These are phyloP conservation scores for Oxystoma pomonae DNA, from an alignment of 2,888 invertebrate species.

Conservation along the genomic window DNA sequence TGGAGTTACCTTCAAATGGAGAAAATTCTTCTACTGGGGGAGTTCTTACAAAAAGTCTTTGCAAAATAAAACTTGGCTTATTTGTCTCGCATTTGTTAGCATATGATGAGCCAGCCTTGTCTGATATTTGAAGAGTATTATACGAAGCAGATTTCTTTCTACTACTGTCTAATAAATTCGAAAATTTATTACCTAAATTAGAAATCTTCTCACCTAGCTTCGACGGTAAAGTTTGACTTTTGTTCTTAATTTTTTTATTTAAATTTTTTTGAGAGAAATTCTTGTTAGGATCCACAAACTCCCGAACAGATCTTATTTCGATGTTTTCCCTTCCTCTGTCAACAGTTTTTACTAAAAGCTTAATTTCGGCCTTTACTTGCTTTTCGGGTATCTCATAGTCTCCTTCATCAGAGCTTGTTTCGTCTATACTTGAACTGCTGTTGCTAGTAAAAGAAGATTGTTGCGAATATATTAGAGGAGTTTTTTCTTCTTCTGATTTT, in stretches of 20 bases:
- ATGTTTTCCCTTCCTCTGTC: conserved; percentile 51
- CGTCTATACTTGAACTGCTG: conserved; percentile 21
- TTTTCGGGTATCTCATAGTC: conserved; percentile 35
- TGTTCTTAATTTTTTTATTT: conserved; percentile 20
- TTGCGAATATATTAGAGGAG: conserved; percentile 8
- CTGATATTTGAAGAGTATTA: conserved; percentile 15
- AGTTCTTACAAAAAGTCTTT: conserved; percentile 40
- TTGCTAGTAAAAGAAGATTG: conserved; percentile 16
- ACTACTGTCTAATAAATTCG: conserved; percentile 30
- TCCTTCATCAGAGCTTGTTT: conserved; percentile 35
- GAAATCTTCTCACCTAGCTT: conserved; percentile 28
- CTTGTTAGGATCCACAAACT: conserved; percentile 37
- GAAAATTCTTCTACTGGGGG: conserved; percentile 27
- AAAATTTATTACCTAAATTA: conserved; percentile 32
- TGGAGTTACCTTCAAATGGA: conserved; percentile 9
- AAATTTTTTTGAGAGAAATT: conserved; percentile 6
- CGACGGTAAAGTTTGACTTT: conserved; percentile 32
- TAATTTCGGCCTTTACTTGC: conserved; percentile 49
- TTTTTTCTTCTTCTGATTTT: conserved; percentile 11
- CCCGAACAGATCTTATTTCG: conserved; percentile 48
- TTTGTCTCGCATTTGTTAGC: conserved; percentile 1
- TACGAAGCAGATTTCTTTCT: conserved; percentile 30
- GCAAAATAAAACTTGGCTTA: conserved; percentile 42
- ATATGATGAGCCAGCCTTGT: neutral
- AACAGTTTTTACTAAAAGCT: conserved; percentile 50